phyloP scores from a whole-genome alignment of 2,888 invertebrate genomes.

The Hemistola chrysoprasaria region DNA sequence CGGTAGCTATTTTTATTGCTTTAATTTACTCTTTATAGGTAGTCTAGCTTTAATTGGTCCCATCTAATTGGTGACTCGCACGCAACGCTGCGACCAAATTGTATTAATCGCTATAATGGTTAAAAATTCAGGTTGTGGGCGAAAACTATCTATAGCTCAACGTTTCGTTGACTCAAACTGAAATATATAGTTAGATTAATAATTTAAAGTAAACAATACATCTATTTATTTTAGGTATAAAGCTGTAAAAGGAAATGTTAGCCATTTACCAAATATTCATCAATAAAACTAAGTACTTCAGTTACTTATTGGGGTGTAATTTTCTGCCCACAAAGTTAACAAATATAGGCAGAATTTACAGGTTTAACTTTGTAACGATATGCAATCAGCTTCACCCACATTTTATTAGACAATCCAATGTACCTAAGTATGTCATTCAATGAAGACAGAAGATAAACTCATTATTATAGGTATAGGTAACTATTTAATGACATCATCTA shows the following conservation, averaged over 20 bases:
- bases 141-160: slow-evolving; percentile 54
- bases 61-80: slow-evolving; percentile 56
- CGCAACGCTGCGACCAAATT: slow-evolving; percentile 66
- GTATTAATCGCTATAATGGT: slow-evolving; percentile 60
- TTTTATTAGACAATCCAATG: too few species aligned
- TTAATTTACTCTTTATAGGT: slow-evolving; percentile 45
- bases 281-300: slow-evolving; percentile 11
- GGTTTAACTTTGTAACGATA: too few species aligned
- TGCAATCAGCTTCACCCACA: too few species aligned
- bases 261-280: slow-evolving; percentile 12
- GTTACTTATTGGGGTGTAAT: slow-evolving; percentile 8
- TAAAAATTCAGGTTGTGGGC: slow-evolving; percentile 57
- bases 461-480: too few species aligned
- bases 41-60: slow-evolving; percentile 53
- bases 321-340: slow-evolving; percentile 18
- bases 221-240: too few species aligned
- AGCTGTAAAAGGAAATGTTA: slow-evolving; percentile 14
- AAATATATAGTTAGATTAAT: too few species aligned
- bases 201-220: too few species aligned
- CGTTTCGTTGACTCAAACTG: too few species aligned
- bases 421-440: too few species aligned
- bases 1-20: slow-evolving; percentile 29
- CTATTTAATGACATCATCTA: too few species aligned
- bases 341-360: background rate
- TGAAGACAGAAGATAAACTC: too few species aligned